A percentile compares a stretch with the other conserved stretches of the same genome.
These are phyloP conservation scores for Balaeniceps rex DNA, from an alignment of 2,113 vertebrate genomes.

Conservation along the genomic window DNA sequence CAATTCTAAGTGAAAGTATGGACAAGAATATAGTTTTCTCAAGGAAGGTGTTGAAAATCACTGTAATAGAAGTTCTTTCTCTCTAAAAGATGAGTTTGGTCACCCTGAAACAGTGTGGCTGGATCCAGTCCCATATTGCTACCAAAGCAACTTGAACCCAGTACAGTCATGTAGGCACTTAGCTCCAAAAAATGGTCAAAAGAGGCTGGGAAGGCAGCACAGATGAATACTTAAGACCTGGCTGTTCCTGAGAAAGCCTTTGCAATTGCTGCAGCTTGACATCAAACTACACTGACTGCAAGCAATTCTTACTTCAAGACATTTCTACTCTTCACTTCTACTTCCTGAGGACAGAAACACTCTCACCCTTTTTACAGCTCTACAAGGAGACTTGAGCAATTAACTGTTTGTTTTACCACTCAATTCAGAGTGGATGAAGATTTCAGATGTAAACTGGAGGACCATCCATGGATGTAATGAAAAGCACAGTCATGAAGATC, in stretches of 20 bases:
- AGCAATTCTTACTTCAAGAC: not conserved
- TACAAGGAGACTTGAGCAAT: not conserved
- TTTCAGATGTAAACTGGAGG: not conserved
- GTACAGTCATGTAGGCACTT: not conserved
- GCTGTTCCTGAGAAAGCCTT: not conserved
- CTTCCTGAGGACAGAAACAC: not conserved
- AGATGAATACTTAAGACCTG: not conserved
- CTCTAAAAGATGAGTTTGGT: not conserved
- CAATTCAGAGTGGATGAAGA: not conserved
- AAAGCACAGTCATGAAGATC: not conserved
- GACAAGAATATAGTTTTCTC: not conserved
- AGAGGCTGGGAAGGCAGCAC: not conserved
- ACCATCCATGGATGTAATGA: not conserved
- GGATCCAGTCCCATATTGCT: not conserved
- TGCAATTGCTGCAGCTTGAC: not conserved
- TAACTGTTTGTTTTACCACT: not conserved
- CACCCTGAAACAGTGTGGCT: not conserved
- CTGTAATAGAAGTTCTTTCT: not conserved
- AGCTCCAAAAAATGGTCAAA: not conserved
- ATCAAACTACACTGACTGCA: not conserved
- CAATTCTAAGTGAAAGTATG: not conserved
- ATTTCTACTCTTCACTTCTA: not conserved
- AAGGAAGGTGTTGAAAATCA: not conserved
- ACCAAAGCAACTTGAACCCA: not conserved
- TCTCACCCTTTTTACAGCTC: not conserved